phyloP scores from a whole-genome alignment of 2,888 invertebrate species.

The Morinoia aosen region DNA sequence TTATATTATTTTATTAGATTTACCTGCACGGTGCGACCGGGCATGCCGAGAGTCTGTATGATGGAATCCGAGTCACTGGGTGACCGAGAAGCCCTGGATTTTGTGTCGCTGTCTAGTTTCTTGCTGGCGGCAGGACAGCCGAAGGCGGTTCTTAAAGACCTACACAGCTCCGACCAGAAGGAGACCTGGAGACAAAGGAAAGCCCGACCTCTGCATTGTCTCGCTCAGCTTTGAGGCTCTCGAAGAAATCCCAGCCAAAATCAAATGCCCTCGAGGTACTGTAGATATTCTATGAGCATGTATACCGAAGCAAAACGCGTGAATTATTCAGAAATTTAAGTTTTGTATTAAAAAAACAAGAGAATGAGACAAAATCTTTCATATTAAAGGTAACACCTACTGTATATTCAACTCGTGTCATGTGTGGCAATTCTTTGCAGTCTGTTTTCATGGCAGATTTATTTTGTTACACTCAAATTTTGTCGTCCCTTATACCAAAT shows the following conservation, averaged over 20 bases:
- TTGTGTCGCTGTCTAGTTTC: not conserved
- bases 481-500: too few relatives aligned
- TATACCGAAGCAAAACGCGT: not conserved
- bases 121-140: not conserved
- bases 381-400: not conserved
- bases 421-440: too few relatives aligned
- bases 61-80: not conserved
- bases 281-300: not conserved
- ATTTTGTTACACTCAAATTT: too few relatives aligned
- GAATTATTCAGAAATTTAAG: not conserved
- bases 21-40: not conserved
- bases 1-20: not conserved
- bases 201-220: not conserved
- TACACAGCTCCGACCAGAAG: constrained; percentile 37
- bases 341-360: not conserved
- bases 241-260: too few relatives aligned
- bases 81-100: not conserved
- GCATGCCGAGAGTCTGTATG: not conserved
- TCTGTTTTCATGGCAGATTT: too few relatives aligned
- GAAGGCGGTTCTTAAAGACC: not conserved
- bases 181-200: not conserved
- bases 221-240: not conserved
- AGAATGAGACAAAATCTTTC: not conserved
- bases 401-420: too few relatives aligned
- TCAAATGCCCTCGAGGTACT: not conserved